phyloP scores from a whole-genome alignment of 2,113 vertebrate species.

The Mormyrus iriodes region DNA sequence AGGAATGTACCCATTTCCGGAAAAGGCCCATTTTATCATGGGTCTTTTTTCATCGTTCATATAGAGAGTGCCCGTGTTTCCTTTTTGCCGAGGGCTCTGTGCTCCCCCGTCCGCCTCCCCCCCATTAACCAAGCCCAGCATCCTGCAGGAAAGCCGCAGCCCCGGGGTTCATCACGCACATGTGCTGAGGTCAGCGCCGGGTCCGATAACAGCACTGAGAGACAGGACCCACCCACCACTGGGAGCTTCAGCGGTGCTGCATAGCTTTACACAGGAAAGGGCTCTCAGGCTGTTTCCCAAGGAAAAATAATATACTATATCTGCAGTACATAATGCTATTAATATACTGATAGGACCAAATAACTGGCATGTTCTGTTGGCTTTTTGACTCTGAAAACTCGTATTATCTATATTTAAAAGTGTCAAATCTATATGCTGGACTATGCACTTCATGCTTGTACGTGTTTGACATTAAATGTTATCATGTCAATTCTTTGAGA shows the following conservation, averaged over 20 bases:
- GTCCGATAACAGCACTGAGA: background rate
- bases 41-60: background rate
- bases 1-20: background rate
- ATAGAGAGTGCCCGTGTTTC: background rate
- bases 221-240: background rate
- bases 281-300: background rate
- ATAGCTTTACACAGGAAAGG: background rate
- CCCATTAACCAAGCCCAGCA: background rate
- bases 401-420: background rate
- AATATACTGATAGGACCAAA: background rate
- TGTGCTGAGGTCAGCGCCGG: constrained; percentile 25
- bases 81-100: background rate
- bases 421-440: background rate
- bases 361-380: background rate
- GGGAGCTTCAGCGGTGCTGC: background rate
- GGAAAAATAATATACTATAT: background rate
- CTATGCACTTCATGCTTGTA: background rate
- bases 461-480: background rate
- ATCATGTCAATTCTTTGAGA: background rate
- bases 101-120: background rate
- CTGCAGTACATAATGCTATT: background rate
- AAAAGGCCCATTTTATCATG: background rate
- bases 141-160: constrained; percentile 43
- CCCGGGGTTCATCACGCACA: constrained; percentile 47
- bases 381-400: background rate